Percentiles rank a stretch among this genome's conserved stretches.
Conservation (phyloP, 2,888 invertebrate genomes). For the Megalurothrips usitatus region DNA sequence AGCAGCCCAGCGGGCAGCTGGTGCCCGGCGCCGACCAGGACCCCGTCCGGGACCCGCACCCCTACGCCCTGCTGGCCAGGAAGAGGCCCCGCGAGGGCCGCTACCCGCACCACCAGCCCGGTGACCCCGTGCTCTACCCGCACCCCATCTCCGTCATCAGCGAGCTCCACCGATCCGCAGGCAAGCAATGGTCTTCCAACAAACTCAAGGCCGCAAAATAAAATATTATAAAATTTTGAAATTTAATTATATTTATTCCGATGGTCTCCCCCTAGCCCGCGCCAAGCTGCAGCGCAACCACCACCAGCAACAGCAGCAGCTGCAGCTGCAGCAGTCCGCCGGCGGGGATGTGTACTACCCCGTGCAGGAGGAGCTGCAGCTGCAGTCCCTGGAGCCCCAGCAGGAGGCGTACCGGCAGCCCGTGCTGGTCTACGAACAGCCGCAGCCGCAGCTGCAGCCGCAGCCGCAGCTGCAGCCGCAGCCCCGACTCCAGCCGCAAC, state of each 20-base stretch:
- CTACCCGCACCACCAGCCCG: conserved; percentile 28
- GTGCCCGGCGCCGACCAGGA: neutral
- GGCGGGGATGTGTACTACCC: neutral
- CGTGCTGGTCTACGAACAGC: conserved; percentile 8
- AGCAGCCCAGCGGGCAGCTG: neutral
- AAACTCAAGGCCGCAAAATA: no score
- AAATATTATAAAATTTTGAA: no score
- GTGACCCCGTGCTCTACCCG: conserved; percentile 31
- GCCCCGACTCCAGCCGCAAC: neutral
- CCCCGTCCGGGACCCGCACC: conserved; percentile 28
- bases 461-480: conserved; percentile 19
- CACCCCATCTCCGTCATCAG: conserved; percentile 27
- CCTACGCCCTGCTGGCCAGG: conserved; percentile 29
- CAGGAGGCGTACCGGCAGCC: conserved; percentile 16
- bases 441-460: neutral
- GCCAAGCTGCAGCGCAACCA: conserved; percentile 10
- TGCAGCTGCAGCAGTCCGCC: neutral
- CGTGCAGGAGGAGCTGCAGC: conserved; percentile 3
- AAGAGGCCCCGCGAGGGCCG: conserved; percentile 31
- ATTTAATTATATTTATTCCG: no score
- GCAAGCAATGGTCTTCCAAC: neutral
- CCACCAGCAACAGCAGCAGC: conserved; percentile 21
- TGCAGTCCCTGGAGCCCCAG: conserved; percentile 1
- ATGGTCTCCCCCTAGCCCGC: neutral
- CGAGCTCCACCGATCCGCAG: conserved; percentile 15